These are phyloP conservation scores for Leptinotarsa lineolata DNA, from an alignment of 1,140 invertebrate genomes.

Conservation along the genomic window DNA sequence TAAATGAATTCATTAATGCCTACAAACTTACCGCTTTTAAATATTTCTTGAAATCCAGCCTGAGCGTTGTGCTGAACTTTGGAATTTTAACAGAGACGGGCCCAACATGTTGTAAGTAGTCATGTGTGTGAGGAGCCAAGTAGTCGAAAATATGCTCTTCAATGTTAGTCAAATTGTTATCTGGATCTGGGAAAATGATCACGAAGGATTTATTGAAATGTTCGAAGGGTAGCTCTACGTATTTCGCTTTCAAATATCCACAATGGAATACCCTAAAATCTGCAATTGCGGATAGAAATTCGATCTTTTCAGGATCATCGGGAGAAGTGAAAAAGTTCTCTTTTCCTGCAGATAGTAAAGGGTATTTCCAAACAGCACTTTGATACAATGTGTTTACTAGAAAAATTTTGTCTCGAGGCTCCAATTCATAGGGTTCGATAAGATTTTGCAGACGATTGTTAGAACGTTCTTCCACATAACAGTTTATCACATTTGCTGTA, in stretches of 20 bases:
- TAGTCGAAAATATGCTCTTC: conserved; percentile 24
- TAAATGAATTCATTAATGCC: no score
- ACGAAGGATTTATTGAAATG: conserved; percentile 63
- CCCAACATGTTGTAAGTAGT: background rate
- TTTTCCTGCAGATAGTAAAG: conserved; percentile 53
- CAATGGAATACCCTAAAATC: conserved; percentile 58
- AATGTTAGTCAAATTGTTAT: conserved; percentile 56
- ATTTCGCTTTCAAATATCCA: conserved; percentile 55
- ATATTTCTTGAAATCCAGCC: conserved; percentile 3
- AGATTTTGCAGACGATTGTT: conserved; percentile 58
- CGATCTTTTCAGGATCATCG: conserved; percentile 69
- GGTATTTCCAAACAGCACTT: conserved; percentile 69
- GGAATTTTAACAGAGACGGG: background rate
- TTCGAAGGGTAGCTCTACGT: conserved; percentile 61
- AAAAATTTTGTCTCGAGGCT: conserved; percentile 63
- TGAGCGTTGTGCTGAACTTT: background rate
- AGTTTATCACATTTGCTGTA: background rate
- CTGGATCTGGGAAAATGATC: conserved; percentile 64
- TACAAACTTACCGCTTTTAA: background rate
- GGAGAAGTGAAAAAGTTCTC: conserved; percentile 57
- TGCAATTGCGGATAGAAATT: conserved; percentile 84
- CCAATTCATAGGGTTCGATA: conserved; percentile 61
- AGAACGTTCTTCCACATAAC: background rate
- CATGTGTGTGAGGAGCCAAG: conserved; percentile 5
- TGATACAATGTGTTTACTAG: conserved; percentile 85